Conservation (phyloP, 2,888 invertebrate genomes). For the Cheilosia pagana region DNA sequence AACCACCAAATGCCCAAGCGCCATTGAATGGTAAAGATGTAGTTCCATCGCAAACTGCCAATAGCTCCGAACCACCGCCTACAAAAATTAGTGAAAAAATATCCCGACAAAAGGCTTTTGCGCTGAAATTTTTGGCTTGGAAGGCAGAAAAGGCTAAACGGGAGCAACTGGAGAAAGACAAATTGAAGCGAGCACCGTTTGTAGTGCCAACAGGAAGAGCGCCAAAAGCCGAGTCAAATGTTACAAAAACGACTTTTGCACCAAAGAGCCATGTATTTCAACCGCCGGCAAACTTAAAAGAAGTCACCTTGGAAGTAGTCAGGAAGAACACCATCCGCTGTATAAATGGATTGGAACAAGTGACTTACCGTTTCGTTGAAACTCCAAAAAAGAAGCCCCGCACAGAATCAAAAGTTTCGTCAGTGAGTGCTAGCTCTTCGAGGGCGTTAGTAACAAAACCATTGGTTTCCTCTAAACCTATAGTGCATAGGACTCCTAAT, state of each 20-base stretch:
- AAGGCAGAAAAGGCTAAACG: constrained; percentile 72
- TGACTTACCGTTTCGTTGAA: constrained; percentile 21
- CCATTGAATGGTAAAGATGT: too few relatives aligned
- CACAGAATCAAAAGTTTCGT: constrained; percentile 46
- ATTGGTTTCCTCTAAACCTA: background rate
- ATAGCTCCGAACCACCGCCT: background rate
- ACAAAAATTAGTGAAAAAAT: constrained; percentile 12
- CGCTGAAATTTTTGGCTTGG: constrained; percentile 76
- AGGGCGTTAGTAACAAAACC: constrained; percentile 4
- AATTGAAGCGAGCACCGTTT: constrained; percentile 64
- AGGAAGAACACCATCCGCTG: constrained; percentile 29
- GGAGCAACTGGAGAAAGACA: constrained; percentile 28
- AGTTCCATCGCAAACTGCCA: background rate
- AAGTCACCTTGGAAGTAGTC: constrained; percentile 22
- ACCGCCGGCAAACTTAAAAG: constrained; percentile 71
- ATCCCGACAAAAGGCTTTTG: constrained; percentile 69
- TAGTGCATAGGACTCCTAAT: background rate
- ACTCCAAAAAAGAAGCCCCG: constrained; percentile 38
- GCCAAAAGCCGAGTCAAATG: background rate
- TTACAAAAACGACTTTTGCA: constrained; percentile 50
- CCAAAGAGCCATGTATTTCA: constrained; percentile 68
- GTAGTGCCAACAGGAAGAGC: constrained; percentile 66
- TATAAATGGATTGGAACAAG: background rate
- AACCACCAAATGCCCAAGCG: background rate
- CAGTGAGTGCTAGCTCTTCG: constrained; percentile 49